A percentile compares a stretch with the other conserved stretches of the same genome.
These are phyloP conservation scores for Lepidocyrtinus sp. DNA, from an alignment of 2,888 invertebrate genomes.

Conservation along the genomic window DNA sequence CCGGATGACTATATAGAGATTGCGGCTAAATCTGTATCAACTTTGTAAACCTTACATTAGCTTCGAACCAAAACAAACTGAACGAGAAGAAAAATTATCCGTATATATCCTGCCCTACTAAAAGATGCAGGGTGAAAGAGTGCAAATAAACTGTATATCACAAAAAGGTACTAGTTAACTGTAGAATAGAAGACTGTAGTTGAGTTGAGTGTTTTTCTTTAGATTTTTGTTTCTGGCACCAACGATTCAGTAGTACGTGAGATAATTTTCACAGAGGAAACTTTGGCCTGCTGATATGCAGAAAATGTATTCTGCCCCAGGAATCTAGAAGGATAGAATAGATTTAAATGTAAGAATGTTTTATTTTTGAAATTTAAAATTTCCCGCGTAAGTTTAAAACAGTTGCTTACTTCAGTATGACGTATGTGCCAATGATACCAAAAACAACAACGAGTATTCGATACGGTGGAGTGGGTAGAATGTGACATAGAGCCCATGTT, in stretches of 20 bases:
- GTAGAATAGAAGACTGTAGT: conserved; percentile 33
- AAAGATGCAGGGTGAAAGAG: neutral
- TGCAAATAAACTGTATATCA: conserved; percentile 34
- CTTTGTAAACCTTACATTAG: too few relatives aligned
- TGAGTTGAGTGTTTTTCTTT: conserved; percentile 26
- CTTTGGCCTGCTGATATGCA: conserved; percentile 92
- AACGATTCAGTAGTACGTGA: conserved; percentile 71
- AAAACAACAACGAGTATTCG: conserved; percentile 84
- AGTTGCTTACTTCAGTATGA: conserved; percentile 82
- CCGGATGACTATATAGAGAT: too few relatives aligned
- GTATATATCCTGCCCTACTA: neutral
- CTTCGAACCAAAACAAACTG: too few relatives aligned
- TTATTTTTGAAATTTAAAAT: conserved; percentile 19
- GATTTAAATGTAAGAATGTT: neutral
- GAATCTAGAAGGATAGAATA: conserved; percentile 77
- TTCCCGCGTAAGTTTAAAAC: too few relatives aligned
- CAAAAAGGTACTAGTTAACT: conserved; percentile 48
- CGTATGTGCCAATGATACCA: conserved; percentile 86
- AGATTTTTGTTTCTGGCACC: conserved; percentile 68
- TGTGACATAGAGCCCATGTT: conserved; percentile 71
- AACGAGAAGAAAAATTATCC: neutral
- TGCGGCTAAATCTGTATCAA: too few relatives aligned
- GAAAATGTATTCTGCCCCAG: conserved; percentile 89
- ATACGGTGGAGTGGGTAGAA: conserved; percentile 71
- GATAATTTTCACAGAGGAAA: conserved; percentile 86